These are phyloP conservation scores for Rotaria sp. DNA, from an alignment of 2,888 invertebrate species.

Conservation along the genomic window DNA sequence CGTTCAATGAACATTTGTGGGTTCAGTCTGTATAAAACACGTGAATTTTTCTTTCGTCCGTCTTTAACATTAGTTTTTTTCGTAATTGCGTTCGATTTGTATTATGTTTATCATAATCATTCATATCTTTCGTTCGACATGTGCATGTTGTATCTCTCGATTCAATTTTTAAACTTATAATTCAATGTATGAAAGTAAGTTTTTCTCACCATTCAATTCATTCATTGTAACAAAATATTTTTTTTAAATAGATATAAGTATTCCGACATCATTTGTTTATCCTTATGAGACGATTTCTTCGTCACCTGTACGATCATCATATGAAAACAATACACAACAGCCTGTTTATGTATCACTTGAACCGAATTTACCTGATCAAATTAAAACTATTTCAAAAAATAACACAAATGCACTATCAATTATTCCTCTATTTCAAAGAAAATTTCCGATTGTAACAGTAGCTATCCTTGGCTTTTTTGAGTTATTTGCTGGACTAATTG, in stretches of 20 bases:
- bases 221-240: not conserved
- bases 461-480: not conserved
- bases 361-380: not conserved
- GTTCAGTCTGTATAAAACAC: not conserved
- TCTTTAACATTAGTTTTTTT: not conserved
- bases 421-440: not conserved
- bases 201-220: not conserved
- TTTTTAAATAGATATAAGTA: not conserved
- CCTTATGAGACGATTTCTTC: not conserved
- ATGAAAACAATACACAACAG: not conserved
- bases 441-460: not conserved
- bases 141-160: not conserved
- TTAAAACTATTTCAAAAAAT: too few species aligned
- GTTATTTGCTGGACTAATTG: not conserved
- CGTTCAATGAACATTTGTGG: not conserved
- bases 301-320: conserved; percentile 4
- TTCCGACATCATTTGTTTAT: not conserved
- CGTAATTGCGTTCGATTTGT: not conserved
- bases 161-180: not conserved
- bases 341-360: not conserved
- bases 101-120: not conserved
- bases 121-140: not conserved
- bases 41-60: not conserved
- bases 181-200: not conserved
- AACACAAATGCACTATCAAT: not conserved